Percentiles rank a stretch among this genome's conserved stretches.
Conservation (phyloP, 92 coral and sea anemone genomes). For the Parazoanthus swiftii region DNA sequence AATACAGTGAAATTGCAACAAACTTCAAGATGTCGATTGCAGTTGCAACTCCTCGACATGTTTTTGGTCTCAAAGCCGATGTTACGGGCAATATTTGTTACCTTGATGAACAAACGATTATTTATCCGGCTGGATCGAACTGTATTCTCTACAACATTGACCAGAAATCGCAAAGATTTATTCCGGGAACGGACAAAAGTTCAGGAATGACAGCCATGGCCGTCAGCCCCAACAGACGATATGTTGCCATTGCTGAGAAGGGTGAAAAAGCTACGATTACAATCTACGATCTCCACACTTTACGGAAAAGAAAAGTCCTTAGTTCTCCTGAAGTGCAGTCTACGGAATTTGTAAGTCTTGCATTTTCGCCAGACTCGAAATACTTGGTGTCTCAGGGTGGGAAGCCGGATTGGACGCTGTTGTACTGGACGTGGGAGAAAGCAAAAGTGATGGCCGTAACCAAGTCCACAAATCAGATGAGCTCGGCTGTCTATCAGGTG, state of each 20-base stretch:
- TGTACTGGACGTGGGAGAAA: constrained; percentile 99
- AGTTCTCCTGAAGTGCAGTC: constrained; percentile 86
- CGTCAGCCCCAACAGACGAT: constrained; percentile 95
- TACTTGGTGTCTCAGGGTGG: constrained; percentile 97
- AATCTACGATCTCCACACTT: constrained; percentile 94
- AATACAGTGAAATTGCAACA: not conserved
- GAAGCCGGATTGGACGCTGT: constrained; percentile 96
- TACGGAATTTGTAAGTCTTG: constrained; percentile 93
- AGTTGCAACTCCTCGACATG: constrained; percentile 91
- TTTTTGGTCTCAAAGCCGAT: constrained; percentile 95
- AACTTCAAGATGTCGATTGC: constrained; percentile 89
- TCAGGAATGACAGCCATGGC: constrained; percentile 98
- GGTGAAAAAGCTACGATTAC: constrained; percentile 95
- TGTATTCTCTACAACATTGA: constrained; percentile 95
- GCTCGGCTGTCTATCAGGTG: constrained; percentile 96
- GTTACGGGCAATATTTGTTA: constrained; percentile 95
- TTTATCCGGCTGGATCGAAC: constrained; percentile 98
- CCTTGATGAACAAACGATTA: constrained; percentile 96
- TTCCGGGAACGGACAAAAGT: constrained; percentile 97
- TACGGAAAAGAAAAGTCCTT: constrained; percentile 93
- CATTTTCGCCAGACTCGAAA: constrained; percentile 98
- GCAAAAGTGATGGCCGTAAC: constrained; percentile 99
- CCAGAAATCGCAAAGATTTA: constrained; percentile 97
- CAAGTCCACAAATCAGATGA: constrained; percentile 91
- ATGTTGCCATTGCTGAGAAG: constrained; percentile 96